Evolutionary conservation across 2,113 vertebrate genomes (phyloP).

Genomic region (Dasyurus viverrinus): DNA sequence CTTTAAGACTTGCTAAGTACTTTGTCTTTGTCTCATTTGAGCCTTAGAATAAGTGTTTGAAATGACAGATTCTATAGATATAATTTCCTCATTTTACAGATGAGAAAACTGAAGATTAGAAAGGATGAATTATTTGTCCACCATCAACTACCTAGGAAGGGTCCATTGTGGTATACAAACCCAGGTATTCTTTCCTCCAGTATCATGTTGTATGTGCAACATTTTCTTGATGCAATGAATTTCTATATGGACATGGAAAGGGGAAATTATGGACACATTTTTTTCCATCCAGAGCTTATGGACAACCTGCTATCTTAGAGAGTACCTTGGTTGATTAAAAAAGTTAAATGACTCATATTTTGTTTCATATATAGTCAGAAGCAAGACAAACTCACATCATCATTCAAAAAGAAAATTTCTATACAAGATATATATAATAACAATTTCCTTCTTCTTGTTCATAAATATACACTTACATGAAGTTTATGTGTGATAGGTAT

Average conservation of each 20-base stretch:
- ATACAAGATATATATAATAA: not conserved
- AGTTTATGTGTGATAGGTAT: too few relatives aligned
- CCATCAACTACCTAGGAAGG: not conserved
- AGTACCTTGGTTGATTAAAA: not conserved
- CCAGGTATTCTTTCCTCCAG: not conserved
- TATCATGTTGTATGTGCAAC: not conserved
- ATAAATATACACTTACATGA: not conserved
- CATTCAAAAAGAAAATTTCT: not conserved
- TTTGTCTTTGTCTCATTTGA: not conserved
- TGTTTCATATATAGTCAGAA: not conserved
- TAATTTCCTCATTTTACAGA: not conserved
- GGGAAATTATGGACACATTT: not conserved
- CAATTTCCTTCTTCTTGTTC: not conserved
- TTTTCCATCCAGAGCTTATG: not conserved
- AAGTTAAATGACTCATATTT: not conserved
- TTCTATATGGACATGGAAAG: not conserved
- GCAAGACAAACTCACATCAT: not conserved
- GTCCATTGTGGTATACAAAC: not conserved
- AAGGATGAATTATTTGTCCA: not conserved
- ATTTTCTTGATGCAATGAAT: not conserved
- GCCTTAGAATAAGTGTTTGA: not conserved
- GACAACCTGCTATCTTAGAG: not conserved
- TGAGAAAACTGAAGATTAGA: not conserved
- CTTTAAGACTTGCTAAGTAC: not conserved
- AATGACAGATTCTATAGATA: not conserved